A percentile compares a stretch with the other conserved stretches of the same genome.
Evolutionary conservation across 1,140 invertebrate genomes (phyloP).

Genomic region (Bombus waltoni): DNA sequence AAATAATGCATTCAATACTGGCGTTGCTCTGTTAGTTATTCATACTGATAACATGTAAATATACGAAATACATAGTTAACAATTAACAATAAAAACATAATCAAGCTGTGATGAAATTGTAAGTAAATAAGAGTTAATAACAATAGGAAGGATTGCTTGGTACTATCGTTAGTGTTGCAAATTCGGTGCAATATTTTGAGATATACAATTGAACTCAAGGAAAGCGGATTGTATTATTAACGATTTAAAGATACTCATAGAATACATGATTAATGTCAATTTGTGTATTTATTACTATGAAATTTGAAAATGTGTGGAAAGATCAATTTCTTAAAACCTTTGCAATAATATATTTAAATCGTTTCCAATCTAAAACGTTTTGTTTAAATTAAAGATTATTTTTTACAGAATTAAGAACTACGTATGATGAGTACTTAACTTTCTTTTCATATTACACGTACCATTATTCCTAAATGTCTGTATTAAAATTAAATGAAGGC

Average conservation of each 20-base stretch:
- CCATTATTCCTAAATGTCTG: not conserved
- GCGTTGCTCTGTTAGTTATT: constrained; percentile 4
- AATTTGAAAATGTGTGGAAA: not conserved
- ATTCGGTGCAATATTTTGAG: not conserved
- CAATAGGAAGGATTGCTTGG: constrained; percentile 24
- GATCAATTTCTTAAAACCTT: not conserved
- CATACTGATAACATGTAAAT: constrained; percentile 29
- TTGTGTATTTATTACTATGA: not conserved
- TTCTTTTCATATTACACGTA: not conserved
- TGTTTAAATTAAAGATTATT: not conserved
- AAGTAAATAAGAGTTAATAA: constrained; percentile 39
- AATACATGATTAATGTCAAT: constrained; percentile 22
- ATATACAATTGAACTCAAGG: not conserved
- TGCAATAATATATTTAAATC: not conserved
- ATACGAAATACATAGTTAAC: constrained; percentile 27
- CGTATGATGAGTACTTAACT: not conserved
- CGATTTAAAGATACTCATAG: constrained; percentile 1
- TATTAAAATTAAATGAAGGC: not conserved
- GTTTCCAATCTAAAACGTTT: not conserved
- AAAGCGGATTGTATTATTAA: not conserved
- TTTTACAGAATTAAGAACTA: not conserved
- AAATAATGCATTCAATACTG: not conserved
- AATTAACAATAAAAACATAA: constrained; percentile 74
- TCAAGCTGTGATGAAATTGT: constrained; percentile 76
- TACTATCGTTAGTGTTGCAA: constrained; percentile 20